A percentile compares a stretch with the other conserved stretches of the same genome.
Conservation (phyloP, 2,888 invertebrate genomes). For the Tachina lurida region DNA sequence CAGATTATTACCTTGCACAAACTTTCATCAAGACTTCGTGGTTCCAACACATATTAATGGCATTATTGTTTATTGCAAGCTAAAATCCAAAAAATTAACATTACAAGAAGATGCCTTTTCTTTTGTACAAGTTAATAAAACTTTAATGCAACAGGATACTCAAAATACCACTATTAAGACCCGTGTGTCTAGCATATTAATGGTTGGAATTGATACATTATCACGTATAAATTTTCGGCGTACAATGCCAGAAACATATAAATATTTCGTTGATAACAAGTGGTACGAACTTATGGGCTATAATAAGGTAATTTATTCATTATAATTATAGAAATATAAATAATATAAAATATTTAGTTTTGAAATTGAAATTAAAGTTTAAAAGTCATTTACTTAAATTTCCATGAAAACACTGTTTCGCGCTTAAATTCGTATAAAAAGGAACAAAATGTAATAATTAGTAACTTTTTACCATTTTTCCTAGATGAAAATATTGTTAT, state of each 20-base stretch:
- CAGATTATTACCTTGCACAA: slow-evolving; percentile 75
- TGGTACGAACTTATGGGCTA: slow-evolving; percentile 90
- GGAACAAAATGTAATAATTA: too few relatives aligned
- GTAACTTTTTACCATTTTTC: too few relatives aligned
- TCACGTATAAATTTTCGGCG: slow-evolving; percentile 90
- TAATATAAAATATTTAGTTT: neutral
- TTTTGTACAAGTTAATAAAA: slow-evolving; percentile 83
- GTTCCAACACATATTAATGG: slow-evolving; percentile 76
- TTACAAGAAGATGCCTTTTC: slow-evolving; percentile 83
- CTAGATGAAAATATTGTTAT: too few relatives aligned
- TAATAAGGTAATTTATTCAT: slow-evolving; percentile 84
- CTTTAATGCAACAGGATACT: slow-evolving; percentile 56
- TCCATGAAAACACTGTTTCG: too few relatives aligned
- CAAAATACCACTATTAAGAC: slow-evolving; percentile 69
- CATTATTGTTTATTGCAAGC: slow-evolving; percentile 79
- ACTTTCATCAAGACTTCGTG: slow-evolving; percentile 75
- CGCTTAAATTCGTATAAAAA: too few relatives aligned
- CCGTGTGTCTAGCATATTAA: slow-evolving; percentile 86
- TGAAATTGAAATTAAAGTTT: too few relatives aligned
- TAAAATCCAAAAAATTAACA: slow-evolving; percentile 75
- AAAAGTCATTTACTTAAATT: too few relatives aligned
- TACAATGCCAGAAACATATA: slow-evolving; percentile 88
- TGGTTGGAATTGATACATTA: slow-evolving; percentile 93
- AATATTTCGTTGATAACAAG: slow-evolving; percentile 84
- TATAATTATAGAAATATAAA: too few relatives aligned